Evolutionary conservation across 2,888 invertebrate genomes (phyloP).

Genomic region (Chalcis sispes): DNA sequence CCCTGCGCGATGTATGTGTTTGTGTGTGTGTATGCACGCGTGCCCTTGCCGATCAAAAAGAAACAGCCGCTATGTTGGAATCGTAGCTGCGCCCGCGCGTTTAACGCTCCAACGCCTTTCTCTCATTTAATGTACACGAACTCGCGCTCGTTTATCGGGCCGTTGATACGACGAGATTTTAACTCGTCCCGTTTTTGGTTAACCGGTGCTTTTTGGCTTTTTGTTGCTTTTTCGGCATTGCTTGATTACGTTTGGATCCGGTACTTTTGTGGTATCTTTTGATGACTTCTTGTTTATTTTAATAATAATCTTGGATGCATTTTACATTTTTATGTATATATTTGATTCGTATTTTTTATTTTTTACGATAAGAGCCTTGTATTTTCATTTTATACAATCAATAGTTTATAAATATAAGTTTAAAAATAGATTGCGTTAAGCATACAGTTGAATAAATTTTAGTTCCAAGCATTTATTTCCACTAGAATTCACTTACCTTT

Average conservation of each 20-base stretch:
- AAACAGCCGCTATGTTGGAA: constrained; percentile 30
- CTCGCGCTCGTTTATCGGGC: constrained; percentile 19
- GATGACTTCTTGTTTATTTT: neutral
- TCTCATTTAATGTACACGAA: neutral
- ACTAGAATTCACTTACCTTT: too few relatives aligned
- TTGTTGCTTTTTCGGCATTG: neutral
- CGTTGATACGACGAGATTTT: constrained; percentile 20
- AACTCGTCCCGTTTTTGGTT: too few relatives aligned
- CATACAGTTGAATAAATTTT: too few relatives aligned
- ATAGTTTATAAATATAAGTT: too few relatives aligned
- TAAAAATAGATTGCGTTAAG: too few relatives aligned
- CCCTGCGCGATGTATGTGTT: neutral
- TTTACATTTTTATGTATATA: too few relatives aligned
- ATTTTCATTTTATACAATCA: too few relatives aligned
- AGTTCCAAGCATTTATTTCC: too few relatives aligned
- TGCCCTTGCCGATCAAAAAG: constrained; percentile 34
- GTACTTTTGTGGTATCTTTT: too few relatives aligned
- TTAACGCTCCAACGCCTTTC: constrained; percentile 35
- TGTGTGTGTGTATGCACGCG: neutral
- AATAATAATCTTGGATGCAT: neutral
- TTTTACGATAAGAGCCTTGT: too few relatives aligned
- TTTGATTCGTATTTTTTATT: too few relatives aligned
- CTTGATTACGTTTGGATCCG: neutral
- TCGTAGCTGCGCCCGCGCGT: constrained; percentile 3
- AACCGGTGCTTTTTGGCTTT: neutral